phyloP scores from a whole-genome alignment of 2,888 invertebrate species.

The Drosophila prolongata region DNA sequence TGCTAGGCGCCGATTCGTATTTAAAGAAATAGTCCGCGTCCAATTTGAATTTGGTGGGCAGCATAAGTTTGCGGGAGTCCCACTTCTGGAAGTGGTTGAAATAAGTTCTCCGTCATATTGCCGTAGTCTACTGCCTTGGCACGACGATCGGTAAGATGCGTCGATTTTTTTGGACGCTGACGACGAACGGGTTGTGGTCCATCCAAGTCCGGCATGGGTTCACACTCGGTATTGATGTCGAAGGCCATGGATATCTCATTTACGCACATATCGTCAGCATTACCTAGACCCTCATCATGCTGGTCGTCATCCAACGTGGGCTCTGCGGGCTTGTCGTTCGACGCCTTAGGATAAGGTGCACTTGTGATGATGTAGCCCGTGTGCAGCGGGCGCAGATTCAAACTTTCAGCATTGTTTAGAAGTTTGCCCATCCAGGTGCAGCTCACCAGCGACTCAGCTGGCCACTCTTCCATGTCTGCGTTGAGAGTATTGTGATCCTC shows the following conservation, averaged over 20 bases:
- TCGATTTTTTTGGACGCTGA: constrained; percentile 15
- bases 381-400: constrained; percentile 78
- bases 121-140: constrained; percentile 77
- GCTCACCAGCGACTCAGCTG: constrained; percentile 34
- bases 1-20: constrained; percentile 78
- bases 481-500: constrained; percentile 56
- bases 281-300: constrained; percentile 80
- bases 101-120: constrained; percentile 75
- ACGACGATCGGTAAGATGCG: constrained; percentile 47
- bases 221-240: constrained; percentile 88
- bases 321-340: constrained; percentile 1
- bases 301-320: constrained; percentile 74
- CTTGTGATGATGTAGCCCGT: constrained; percentile 82
- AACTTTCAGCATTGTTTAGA: constrained; percentile 54
- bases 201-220: constrained; percentile 86
- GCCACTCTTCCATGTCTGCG: not conserved
- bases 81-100: constrained; percentile 82
- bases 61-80: constrained; percentile 82
- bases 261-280: constrained; percentile 83
- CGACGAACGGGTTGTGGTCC: constrained; percentile 19
- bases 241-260: constrained; percentile 87
- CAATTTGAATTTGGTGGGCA: constrained; percentile 82
- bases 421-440: constrained; percentile 69
- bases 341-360: constrained; percentile 75
- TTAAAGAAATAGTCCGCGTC: constrained; percentile 74